These are phyloP conservation scores for Yponomeuta malinellus DNA, from an alignment of 2,888 invertebrate species.

Conservation along the genomic window DNA sequence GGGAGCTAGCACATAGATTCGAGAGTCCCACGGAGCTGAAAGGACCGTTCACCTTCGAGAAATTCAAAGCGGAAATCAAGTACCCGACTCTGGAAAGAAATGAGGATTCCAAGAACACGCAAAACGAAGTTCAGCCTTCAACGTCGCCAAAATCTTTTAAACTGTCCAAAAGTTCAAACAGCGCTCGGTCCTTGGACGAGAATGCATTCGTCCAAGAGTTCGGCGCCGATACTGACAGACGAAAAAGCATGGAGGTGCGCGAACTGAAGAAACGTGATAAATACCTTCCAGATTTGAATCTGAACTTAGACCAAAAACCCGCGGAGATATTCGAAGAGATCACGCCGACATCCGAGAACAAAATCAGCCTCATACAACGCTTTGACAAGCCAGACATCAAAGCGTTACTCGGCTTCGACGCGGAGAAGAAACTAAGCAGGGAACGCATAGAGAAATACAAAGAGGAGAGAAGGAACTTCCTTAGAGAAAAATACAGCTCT, in stretches of 20 bases:
- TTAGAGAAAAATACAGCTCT: slow-evolving; percentile 90
- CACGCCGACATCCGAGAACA: slow-evolving; percentile 78
- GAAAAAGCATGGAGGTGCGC: slow-evolving; percentile 79
- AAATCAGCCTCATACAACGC: slow-evolving; percentile 76
- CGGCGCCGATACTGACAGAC: slow-evolving; percentile 63
- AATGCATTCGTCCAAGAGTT: slow-evolving; percentile 84
- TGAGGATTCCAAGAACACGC: slow-evolving; percentile 40
- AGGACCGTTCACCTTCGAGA: slow-evolving; percentile 74
- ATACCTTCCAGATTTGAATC: slow-evolving; percentile 58
- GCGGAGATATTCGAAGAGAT: slow-evolving; percentile 57
- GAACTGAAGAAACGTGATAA: slow-evolving; percentile 77
- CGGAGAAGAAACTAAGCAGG: slow-evolving; percentile 79
- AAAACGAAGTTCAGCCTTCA: slow-evolving; percentile 60
- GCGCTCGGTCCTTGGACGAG: slow-evolving; percentile 82
- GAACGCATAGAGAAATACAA: slow-evolving; percentile 94
- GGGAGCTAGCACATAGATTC: slow-evolving; percentile 78
- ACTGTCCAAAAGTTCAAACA: slow-evolving; percentile 76
- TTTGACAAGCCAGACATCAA: slow-evolving; percentile 53
- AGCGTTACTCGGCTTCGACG: slow-evolving; percentile 52
- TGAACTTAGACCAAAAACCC: slow-evolving; percentile 47
- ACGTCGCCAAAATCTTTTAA: slow-evolving; percentile 75
- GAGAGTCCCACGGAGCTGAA: slow-evolving; percentile 78
- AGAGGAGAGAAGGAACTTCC: slow-evolving; percentile 89
- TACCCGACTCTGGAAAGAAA: slow-evolving; percentile 52
- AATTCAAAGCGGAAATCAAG: slow-evolving; percentile 61